Evolutionary conservation across 2,797 vertebrate species (phyloP).

Genomic region (Hapalemur alaotrensis): DNA sequence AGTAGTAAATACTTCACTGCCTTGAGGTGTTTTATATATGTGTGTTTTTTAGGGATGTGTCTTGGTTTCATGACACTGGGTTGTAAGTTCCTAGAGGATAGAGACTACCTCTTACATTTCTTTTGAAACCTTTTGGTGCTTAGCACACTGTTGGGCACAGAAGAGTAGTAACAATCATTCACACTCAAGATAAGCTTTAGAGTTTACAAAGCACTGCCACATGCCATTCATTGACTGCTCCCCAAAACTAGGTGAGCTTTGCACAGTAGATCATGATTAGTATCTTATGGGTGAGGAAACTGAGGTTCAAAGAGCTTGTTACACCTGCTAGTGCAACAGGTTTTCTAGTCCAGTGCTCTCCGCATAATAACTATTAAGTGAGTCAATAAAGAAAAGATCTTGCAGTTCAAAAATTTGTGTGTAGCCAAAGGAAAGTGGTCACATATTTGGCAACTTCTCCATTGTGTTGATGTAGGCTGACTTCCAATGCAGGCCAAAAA

Average conservation of each 20-base stretch:
- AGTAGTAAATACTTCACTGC: background rate
- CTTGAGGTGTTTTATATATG: background rate
- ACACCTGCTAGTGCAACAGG: background rate
- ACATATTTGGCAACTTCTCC: background rate
- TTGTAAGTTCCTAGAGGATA: slow-evolving; percentile 10
- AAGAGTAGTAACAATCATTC: background rate
- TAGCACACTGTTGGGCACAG: background rate
- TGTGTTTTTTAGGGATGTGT: background rate
- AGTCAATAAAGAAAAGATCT: slow-evolving; percentile 31
- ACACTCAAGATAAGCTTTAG: background rate
- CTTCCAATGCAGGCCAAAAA: background rate
- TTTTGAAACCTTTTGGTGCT: background rate
- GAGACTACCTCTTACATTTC: background rate
- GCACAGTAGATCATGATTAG: background rate
- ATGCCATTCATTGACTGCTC: background rate
- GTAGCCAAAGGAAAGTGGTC: slow-evolving; percentile 16
- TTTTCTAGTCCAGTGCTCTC: background rate
- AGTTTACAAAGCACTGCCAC: background rate
- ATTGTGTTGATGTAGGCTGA: background rate
- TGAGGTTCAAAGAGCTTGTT: background rate
- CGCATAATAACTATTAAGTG: background rate
- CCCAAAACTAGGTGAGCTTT: background rate
- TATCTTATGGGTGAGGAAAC: background rate
- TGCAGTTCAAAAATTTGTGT: background rate
- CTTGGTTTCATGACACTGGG: background rate